phyloP scores from a whole-genome alignment of 2,797 vertebrate species.

The Sarcophilus harrisii region DNA sequence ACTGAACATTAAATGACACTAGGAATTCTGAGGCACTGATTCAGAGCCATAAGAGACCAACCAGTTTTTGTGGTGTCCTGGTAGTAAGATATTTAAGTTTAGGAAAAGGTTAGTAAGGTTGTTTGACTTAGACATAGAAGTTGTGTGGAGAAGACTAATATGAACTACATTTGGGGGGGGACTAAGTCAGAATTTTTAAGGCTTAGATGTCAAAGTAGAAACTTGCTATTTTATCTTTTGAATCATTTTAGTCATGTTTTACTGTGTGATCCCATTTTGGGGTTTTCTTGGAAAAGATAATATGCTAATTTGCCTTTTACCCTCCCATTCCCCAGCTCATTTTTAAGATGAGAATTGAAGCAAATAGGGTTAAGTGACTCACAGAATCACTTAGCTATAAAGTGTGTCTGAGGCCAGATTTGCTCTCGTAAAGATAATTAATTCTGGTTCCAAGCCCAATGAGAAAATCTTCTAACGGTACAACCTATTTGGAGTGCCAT shows the following conservation, averaged over 20 bases:
- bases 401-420: too few species aligned
- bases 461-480: neutral
- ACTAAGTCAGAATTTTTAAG: neutral
- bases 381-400: too few species aligned
- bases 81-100: too few species aligned
- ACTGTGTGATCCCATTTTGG: neutral
- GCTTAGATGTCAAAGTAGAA: neutral
- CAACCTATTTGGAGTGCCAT: too few species aligned
- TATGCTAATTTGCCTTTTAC: neutral
- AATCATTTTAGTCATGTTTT: neutral
- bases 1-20: neutral
- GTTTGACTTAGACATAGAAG: too few species aligned
- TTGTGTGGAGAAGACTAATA: neutral
- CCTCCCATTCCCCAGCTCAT: neutral
- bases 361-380: neutral
- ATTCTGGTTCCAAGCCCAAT: too few species aligned
- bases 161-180: neutral
- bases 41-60: neutral
- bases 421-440: too few species aligned
- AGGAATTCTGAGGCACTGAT: neutral
- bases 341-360: neutral
- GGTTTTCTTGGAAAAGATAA: neutral
- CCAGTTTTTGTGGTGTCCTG: too few species aligned
- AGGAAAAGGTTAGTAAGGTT: too few species aligned
- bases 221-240: neutral